Conservation (phyloP, 2,113 vertebrate genomes). For the Semicossyphus pulcher region DNA sequence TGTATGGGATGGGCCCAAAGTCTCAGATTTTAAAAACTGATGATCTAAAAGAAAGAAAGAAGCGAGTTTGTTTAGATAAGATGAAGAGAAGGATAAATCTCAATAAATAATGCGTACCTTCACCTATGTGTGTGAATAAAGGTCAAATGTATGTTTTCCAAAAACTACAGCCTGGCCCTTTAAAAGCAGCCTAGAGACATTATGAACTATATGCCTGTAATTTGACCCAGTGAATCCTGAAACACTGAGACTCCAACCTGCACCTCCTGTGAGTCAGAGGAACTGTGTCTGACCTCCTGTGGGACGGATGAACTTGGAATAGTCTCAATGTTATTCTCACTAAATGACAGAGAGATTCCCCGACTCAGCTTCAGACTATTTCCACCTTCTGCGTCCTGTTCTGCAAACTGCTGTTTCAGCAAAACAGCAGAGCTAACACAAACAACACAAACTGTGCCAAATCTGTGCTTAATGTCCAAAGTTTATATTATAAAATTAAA, state of each 20-base stretch:
- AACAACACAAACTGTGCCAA: background rate
- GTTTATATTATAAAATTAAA: too few relatives aligned
- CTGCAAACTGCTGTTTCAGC: constrained; percentile 26
- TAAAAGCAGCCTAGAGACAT: background rate
- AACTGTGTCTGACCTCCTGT: constrained; percentile 62
- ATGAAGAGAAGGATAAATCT: background rate
- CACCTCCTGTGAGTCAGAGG: constrained; percentile 50
- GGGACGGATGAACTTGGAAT: constrained; percentile 53
- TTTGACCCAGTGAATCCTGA: constrained; percentile 15
- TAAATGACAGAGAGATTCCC: constrained; percentile 46
- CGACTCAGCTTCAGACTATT: constrained; percentile 46
- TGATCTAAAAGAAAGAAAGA: background rate
- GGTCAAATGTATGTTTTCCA: background rate
- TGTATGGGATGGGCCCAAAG: background rate
- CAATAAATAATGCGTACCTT: too few relatives aligned
- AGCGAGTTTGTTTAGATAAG: background rate
- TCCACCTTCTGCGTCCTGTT: constrained; percentile 3
- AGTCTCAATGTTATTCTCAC: constrained; percentile 34
- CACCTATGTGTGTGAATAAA: background rate
- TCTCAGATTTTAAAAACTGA: background rate
- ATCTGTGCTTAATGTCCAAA: too few relatives aligned
- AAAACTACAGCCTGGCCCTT: background rate
- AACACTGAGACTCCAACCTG: constrained; percentile 20
- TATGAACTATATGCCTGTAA: constrained; percentile 2
- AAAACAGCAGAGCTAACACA: background rate